phyloP scores from a whole-genome alignment of 2,888 invertebrate genomes.

The Endotricha flammealis region DNA sequence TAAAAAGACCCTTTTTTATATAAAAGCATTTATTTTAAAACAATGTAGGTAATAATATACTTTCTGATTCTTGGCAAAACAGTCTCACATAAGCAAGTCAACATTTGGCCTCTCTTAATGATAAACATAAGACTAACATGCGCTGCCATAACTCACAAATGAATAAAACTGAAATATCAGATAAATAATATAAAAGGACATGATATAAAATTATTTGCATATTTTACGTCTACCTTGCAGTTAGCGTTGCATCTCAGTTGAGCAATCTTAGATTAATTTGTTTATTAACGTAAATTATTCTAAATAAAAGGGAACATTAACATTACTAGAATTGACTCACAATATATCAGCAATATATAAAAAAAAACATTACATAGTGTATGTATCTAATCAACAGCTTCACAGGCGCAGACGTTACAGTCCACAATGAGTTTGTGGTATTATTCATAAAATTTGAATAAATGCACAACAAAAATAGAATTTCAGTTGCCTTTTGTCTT shows the following conservation, averaged over 20 bases:
- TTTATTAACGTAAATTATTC: slow-evolving; percentile 68
- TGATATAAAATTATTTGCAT: slow-evolving; percentile 63
- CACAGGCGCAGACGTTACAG: slow-evolving; percentile 63
- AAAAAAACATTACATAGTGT: slow-evolving; percentile 53
- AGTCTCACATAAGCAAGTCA: slow-evolving; percentile 79
- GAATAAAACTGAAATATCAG: slow-evolving; percentile 67
- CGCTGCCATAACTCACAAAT: slow-evolving; percentile 76
- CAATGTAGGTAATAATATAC: slow-evolving; percentile 78
- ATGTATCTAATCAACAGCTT: slow-evolving; percentile 51
- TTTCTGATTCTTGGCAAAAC: slow-evolving; percentile 79
- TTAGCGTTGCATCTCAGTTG: slow-evolving; percentile 74
- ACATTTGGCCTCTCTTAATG: slow-evolving; percentile 78
- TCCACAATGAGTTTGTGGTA: slow-evolving; percentile 70
- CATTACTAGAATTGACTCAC: slow-evolving; percentile 76
- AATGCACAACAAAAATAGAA: slow-evolving; percentile 77
- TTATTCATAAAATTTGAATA: slow-evolving; percentile 68
- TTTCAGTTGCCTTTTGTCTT: slow-evolving; percentile 75
- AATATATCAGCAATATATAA: slow-evolving; percentile 69
- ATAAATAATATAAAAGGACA: slow-evolving; percentile 69
- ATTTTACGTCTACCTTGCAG: slow-evolving; percentile 69
- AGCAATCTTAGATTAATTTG: slow-evolving; percentile 73
- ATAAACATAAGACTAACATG: slow-evolving; percentile 75
- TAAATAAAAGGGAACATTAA: slow-evolving; percentile 72
- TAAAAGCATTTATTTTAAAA: slow-evolving; percentile 79
- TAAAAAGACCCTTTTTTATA: slow-evolving; percentile 49